A percentile compares a stretch with the other conserved stretches of the same genome.
Evolutionary conservation across 2,888 invertebrate genomes (phyloP).

Genomic region (Lypha dubia): DNA sequence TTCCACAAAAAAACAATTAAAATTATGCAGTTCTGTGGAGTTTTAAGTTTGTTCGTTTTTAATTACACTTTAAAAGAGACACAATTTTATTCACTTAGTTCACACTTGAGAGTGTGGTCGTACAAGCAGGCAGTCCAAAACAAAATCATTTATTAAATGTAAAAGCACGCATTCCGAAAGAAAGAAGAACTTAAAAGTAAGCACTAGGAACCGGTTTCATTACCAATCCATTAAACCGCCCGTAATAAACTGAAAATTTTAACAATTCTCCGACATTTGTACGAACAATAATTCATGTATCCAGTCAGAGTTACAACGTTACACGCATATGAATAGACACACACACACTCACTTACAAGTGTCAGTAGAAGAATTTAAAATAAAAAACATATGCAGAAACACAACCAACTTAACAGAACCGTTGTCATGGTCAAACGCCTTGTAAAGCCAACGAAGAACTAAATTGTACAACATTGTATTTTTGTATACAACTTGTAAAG

Average conservation of each 20-base stretch:
- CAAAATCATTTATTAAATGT: conserved; percentile 40
- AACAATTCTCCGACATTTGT: conserved; percentile 42
- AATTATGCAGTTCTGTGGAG: conserved; percentile 3
- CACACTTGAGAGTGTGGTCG: conserved; percentile 23
- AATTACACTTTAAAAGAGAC: not conserved
- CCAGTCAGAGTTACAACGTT: conserved; percentile 49
- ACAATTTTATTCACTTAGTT: conserved; percentile 41
- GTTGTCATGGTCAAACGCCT: conserved; percentile 50
- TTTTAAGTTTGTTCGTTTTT: conserved; percentile 27
- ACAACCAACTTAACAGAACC: conserved; percentile 38
- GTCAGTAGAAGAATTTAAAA: conserved; percentile 8
- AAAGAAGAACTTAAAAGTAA: conserved; percentile 58
- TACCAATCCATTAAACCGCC: conserved; percentile 76
- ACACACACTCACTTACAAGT: conserved; percentile 26
- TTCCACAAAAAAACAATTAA: not conserved
- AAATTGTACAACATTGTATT: conserved; percentile 59
- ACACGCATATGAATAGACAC: conserved; percentile 19
- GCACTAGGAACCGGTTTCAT: conserved; percentile 74
- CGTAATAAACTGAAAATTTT: conserved; percentile 75
- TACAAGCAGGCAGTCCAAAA: conserved; percentile 15
- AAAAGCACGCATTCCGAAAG: conserved; percentile 51
- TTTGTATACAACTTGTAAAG: conserved; percentile 58
- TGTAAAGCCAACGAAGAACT: conserved; percentile 69
- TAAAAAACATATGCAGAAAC: not conserved
- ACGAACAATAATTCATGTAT: conserved; percentile 28